phyloP scores from a whole-genome alignment of 1,140 invertebrate species.

The Drosophila sechellia region DNA sequence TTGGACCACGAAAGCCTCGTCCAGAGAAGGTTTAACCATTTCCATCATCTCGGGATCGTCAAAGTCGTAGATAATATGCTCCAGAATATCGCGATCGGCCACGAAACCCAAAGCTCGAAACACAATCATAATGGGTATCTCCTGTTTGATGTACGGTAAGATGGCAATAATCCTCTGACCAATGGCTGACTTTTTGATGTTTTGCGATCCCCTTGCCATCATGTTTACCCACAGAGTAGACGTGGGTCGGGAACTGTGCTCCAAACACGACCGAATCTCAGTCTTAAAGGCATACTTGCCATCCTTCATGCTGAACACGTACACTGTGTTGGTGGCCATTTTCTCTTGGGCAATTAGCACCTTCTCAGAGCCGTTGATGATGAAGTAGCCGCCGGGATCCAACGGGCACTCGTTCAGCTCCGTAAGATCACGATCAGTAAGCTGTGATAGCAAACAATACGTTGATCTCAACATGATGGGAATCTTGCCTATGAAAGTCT shows the following conservation, averaged over 20 bases:
- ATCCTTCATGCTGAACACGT: conserved; percentile 99
- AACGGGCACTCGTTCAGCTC: conserved; percentile 99
- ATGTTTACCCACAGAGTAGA: conserved; percentile 99
- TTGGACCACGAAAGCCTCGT: conserved; percentile 99
- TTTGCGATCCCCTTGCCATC: conserved; percentile 98
- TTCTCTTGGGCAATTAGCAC: conserved; percentile 99
- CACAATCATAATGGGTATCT: conserved; percentile 99
- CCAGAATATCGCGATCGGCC: conserved; percentile 98
- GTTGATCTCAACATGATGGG: conserved; percentile 99
- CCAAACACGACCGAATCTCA: conserved; percentile 97
- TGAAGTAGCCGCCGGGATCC: conserved; percentile 98
- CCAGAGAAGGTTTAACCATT: conserved; percentile 99
- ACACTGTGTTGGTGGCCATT: conserved; percentile 99
- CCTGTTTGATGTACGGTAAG: conserved; percentile 99
- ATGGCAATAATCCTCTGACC: conserved; percentile 99
- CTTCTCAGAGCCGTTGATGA: conserved; percentile 98
- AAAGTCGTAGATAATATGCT: conserved; percentile 99
- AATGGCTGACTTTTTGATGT: conserved; percentile 98
- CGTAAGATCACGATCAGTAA: conserved; percentile 98
- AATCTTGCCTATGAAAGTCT: conserved; percentile 99
- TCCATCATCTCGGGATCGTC: conserved; percentile 99
- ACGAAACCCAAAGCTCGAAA: conserved; percentile 99
- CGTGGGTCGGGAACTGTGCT: conserved; percentile 96
- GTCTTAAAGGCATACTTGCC: conserved; percentile 99
- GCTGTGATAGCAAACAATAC: conserved; percentile 96